Base-by-base conservation (phyloP, 2,797 vertebrate genomes). In the Bucorvus abyssinicus region DNA sequence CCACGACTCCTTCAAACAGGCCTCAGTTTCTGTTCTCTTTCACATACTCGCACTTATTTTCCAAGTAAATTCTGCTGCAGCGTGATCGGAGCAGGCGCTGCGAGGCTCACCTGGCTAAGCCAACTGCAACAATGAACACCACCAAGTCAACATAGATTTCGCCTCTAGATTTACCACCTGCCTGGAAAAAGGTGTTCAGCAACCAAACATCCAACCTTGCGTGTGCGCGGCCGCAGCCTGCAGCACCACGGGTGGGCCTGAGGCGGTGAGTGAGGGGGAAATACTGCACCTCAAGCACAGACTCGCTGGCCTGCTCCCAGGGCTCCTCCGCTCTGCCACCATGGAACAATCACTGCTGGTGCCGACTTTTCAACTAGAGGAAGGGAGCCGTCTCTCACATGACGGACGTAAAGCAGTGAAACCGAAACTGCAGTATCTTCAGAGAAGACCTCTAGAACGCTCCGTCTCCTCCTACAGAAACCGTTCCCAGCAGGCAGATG, bases 31-130 rank as follows among this genome's bases (percentile, higher is more conserved):
- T 53, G 56, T 83, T 47, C 24, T 53, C 19, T 77, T 81, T 42
- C 65, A 53, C 4, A 1, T 34, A 76, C 4, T 8, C 70, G 12
- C 14, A 61, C 32, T 14, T 59, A 74, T 14, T 14, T 49, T 18
- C 47, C 89, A 73, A 84, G 29, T 15, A 68, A 34, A 8, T 78
- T 67, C 36, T 75, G 24, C 23, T 84, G 8, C 14, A 53, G 7
- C 34, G 56, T 68, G 10, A 82, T 65, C 15, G 52, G 50, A 60
- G 61, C 38, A n/a, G 0, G 0, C 38, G 45, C 3, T 45, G 6
- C 1, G 3, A 79, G 18, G 10, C 19, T 56, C 26, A 64, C 15
- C 34, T 40, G 34, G 23, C 50, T 32, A 36, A 49, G 53, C 45
- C 53, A 84, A 40, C 38, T 8, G 38, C 38, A 40, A 40, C 38